Percentiles rank a stretch among this genome's conserved stretches.
Evolutionary conservation across 2,888 invertebrate species (phyloP).

Genomic region (Emmelina monodactyla): DNA sequence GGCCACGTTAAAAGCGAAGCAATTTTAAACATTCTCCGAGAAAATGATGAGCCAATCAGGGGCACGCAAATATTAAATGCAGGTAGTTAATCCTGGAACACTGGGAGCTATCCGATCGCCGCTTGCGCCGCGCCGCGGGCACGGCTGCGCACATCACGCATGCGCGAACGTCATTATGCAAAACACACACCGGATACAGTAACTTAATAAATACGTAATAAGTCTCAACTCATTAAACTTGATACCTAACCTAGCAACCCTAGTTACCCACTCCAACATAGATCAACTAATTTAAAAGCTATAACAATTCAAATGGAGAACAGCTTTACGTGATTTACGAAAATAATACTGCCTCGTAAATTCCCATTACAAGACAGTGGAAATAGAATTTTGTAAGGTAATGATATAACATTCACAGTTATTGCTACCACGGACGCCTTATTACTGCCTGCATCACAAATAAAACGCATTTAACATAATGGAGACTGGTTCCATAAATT

Average conservation of each 20-base stretch:
- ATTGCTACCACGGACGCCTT: slow-evolving; percentile 28
- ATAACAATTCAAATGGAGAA: not conserved
- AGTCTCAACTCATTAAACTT: slow-evolving; percentile 32
- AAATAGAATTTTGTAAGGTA: slow-evolving; percentile 42
- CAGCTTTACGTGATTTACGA: slow-evolving; percentile 38
- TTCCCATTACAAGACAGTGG: slow-evolving; percentile 45
- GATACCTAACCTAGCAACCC: slow-evolving; percentile 1
- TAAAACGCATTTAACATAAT: not conserved
- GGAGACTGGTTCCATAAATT: not conserved
- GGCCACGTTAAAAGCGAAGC: too few species aligned
- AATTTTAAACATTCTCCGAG: too few species aligned
- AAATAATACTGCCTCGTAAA: slow-evolving; percentile 53
- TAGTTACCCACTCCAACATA: slow-evolving; percentile 6
- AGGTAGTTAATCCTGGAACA: slow-evolving; percentile 25
- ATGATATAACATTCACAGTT: slow-evolving; percentile 39
- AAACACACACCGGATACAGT: slow-evolving; percentile 45
- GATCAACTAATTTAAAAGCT: too few species aligned
- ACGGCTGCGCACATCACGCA: slow-evolving; percentile 23
- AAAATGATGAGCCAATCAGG: slow-evolving; percentile 19
- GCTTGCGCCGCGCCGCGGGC: slow-evolving; percentile 23
- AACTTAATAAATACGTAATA: slow-evolving; percentile 39
- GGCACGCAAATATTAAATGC: slow-evolving; percentile 25
- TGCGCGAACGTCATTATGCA: slow-evolving; percentile 42
- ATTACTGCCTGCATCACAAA: slow-evolving; percentile 1
- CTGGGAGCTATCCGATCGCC: slow-evolving; percentile 24